A percentile compares a stretch with the other conserved stretches of the same genome.
phyloP scores from a whole-genome alignment of 2,113 vertebrate genomes.

The Antigone vipio region DNA sequence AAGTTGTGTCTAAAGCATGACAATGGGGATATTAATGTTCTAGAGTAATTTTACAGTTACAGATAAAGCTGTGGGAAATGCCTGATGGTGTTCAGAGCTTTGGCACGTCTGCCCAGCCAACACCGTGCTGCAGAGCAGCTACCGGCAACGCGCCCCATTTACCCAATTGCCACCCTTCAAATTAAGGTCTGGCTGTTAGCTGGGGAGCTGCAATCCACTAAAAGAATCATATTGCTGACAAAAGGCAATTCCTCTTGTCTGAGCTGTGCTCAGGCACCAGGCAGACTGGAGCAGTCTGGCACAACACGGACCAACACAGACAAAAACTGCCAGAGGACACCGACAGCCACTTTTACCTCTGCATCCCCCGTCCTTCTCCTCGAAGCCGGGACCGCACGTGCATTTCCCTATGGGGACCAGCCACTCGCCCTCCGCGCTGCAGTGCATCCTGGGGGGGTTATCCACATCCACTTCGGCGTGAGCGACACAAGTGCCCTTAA shows the following conservation, averaged over 20 bases:
- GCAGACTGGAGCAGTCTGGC: background rate
- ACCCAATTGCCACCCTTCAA: background rate
- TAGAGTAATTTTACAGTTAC: background rate
- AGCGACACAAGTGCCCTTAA: conserved; percentile 88
- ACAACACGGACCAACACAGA: background rate
- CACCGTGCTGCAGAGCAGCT: background rate
- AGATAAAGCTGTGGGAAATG: background rate
- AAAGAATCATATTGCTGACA: background rate
- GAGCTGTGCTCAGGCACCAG: background rate
- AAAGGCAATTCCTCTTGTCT: background rate
- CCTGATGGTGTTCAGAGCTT: background rate
- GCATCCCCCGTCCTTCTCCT: conserved; percentile 92
- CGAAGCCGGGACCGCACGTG: conserved; percentile 91
- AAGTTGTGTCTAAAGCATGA: background rate
- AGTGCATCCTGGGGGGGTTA: conserved; percentile 94
- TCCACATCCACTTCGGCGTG: conserved; percentile 88
- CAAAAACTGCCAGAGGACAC: background rate
- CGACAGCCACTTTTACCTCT: conserved; percentile 78
- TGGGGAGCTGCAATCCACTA: background rate
- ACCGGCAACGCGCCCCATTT: accelerated
- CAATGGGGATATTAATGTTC: background rate
- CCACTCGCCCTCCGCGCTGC: conserved; percentile 96
- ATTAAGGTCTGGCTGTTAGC: background rate
- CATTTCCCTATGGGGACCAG: conserved; percentile 95
- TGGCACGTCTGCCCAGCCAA: background rate